Base-by-base conservation (phyloP, 2,888 invertebrate species). In the Cheilosia soror region DNA sequence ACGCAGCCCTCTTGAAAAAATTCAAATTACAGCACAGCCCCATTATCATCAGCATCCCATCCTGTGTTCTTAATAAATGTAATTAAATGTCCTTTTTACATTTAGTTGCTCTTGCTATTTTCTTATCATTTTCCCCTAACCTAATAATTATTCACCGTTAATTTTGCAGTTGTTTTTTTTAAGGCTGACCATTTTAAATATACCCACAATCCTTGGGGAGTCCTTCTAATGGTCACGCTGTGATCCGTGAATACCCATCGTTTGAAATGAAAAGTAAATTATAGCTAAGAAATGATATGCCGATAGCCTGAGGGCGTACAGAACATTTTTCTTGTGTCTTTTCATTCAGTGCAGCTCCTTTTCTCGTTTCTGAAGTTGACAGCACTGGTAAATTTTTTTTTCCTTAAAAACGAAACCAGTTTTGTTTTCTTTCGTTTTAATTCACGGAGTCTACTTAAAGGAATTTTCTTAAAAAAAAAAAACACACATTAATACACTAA, bases 1-100 rank as follows among this genome's bases (percentile, higher is more conserved):
- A 4, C 37, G 11, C 37, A 37, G 37, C 11, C 37, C 37, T 11
- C 9, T 37, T 9, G 11, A 37, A 7, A 47, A 20, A 7, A 47
- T 47, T 15, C 44, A 47, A 47, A 47, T 47, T 47, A 47, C 44
- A 15, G 44, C 5, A 2, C 44, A 47, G 44, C 44, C 9, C 37
- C 15, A 47, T 47, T 20, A 47, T n/a, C 44, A 44, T 13, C n/a
- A 44, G 15, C n/a, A 15, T 6, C 15, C 15, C 31, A 27, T 20
- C 11, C 29, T 40, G 25, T 2, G 15, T 42, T 4, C 57, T 69
- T 75, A 29, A 68, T 62, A 80, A 80, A 80, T 68, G 75, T 75
- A 73, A 80, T 80, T 80, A 80, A 68, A 63, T 68, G 62, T 63
- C 75, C 68, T 69, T 75, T 75, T 68, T 40, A 31, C 62, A 51